Evolutionary conservation across 2,113 vertebrate genomes (phyloP), one percentile per base, ranked within the genome.

Genomic region (Telmatochromis sp.): DNA sequence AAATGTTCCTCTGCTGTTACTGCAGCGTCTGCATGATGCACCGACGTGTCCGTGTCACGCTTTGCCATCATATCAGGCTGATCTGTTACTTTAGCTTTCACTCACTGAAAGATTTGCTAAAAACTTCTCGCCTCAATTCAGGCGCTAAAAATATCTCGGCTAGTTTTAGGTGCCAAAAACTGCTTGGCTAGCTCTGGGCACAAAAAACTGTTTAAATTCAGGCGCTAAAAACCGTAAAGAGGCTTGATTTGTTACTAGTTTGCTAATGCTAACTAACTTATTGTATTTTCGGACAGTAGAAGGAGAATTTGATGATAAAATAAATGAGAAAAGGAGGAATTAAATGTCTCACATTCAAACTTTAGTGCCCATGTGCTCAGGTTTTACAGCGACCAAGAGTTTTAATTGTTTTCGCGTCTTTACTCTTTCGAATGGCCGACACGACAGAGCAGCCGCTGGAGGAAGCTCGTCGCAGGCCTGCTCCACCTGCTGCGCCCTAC

Each of bases 401-500:
- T 35, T 33, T 47, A 68, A 55, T 37, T 37, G 70, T 55, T 45
- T 33, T 31, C 0, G 1, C 40, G 6, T 40, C 70, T 57, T 84
- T 21, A 45, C 17, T 31, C 12, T 26, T 40, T 9, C 0, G 17
- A 78, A 78, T n/a, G 26, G 40, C 31, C 31, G 7, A 51, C 28
- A 33, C 0, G 2, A 31, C 19, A 0, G 9, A 23, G 19, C 15
- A 4, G 49, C 42, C 35, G 4, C 58, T 19, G 78, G 10, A 54
- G 83, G 28, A 33, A 3, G 31, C 19, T 42, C 6, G 6, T 78
- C 5, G 1, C 73, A 15, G 54, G 65, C 12, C 53, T 2, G 85
- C 85, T 75, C 73, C 73, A 57, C 83, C 90, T 47, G 85, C 92
- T 83, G 89, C 47, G 47, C 87, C 91, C 89, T 82, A 81, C 91